Evolutionary conservation across 2,797 vertebrate genomes (phyloP).

Genomic region (Macropodus opercularis): DNA sequence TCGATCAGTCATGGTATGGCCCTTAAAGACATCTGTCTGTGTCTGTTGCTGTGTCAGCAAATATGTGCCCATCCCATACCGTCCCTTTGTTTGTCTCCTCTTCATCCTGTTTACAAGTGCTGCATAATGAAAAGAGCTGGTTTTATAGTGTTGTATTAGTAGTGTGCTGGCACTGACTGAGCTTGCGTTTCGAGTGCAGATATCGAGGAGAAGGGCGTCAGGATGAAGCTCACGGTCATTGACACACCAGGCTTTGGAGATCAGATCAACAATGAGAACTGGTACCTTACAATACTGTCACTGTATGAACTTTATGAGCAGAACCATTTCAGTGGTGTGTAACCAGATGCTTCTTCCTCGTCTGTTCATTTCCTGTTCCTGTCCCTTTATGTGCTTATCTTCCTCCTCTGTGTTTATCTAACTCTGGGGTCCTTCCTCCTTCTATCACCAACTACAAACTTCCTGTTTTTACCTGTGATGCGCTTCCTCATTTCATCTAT

Average conservation of each 20-base stretch:
- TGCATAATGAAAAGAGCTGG: too few species aligned
- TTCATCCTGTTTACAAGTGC: not conserved
- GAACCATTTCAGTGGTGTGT: not conserved
- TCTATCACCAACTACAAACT: not conserved
- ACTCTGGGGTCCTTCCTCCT: not conserved
- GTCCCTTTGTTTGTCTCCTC: not conserved
- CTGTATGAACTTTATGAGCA: not conserved
- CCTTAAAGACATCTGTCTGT: not conserved
- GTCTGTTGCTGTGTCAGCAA: slow-evolving; percentile 2
- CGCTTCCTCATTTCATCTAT: not conserved
- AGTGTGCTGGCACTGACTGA: slow-evolving; percentile 5
- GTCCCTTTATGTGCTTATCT: slow-evolving; percentile 12
- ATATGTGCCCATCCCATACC: not conserved
- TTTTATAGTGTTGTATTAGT: too few species aligned
- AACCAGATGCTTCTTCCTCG: not conserved
- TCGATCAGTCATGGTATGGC: slow-evolving; percentile 92
- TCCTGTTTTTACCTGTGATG: not conserved
- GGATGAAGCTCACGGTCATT: slow-evolving; percentile 98
- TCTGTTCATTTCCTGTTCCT: slow-evolving; percentile 17
- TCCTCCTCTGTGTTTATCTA: slow-evolving; percentile 1
- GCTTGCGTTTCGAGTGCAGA: slow-evolving; percentile 76
- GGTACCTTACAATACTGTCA: slow-evolving; percentile 74
- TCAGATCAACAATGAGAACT: slow-evolving; percentile 99
- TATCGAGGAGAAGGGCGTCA: slow-evolving; percentile 96
- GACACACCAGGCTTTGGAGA: slow-evolving; percentile 98